phyloP scores from a whole-genome alignment of 2,888 invertebrate species.

The Strigamia crassipes region DNA sequence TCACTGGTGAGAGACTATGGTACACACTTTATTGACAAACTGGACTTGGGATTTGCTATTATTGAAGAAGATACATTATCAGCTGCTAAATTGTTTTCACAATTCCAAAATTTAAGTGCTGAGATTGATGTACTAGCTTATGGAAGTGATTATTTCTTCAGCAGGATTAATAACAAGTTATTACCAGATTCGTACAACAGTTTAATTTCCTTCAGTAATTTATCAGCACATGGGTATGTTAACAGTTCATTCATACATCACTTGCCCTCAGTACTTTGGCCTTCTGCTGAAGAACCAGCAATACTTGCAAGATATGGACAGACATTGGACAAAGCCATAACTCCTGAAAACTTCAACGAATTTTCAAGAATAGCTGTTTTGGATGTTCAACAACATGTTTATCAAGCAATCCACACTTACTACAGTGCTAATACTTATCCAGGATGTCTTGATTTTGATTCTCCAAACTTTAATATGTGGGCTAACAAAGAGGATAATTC shows the following conservation, averaged over 20 bases:
- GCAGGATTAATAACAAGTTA: too few species aligned
- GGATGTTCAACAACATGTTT: background rate
- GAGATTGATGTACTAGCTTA: too few species aligned
- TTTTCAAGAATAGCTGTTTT: background rate
- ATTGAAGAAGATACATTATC: background rate
- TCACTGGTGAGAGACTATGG: background rate
- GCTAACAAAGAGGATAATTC: background rate
- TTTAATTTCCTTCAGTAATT: too few species aligned
- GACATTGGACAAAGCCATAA: background rate
- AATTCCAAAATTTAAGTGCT: too few species aligned
- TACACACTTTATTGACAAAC: background rate
- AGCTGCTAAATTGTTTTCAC: background rate
- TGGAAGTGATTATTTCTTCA: too few species aligned
- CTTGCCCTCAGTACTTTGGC: too few species aligned
- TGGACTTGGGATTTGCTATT: background rate
- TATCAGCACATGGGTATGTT: too few species aligned
- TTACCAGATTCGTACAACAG: too few species aligned
- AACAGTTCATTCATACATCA: too few species aligned
- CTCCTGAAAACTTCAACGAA: background rate
- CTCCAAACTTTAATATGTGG: background rate
- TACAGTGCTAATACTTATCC: background rate
- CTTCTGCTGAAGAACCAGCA: too few species aligned
- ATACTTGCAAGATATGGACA: background rate
- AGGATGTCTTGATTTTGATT: background rate
- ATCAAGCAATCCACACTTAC: background rate